Percentiles rank a stretch among this genome's conserved stretches.
phyloP scores from a whole-genome alignment of 2,797 vertebrate genomes.

The Rhynchonycteris naso region DNA sequence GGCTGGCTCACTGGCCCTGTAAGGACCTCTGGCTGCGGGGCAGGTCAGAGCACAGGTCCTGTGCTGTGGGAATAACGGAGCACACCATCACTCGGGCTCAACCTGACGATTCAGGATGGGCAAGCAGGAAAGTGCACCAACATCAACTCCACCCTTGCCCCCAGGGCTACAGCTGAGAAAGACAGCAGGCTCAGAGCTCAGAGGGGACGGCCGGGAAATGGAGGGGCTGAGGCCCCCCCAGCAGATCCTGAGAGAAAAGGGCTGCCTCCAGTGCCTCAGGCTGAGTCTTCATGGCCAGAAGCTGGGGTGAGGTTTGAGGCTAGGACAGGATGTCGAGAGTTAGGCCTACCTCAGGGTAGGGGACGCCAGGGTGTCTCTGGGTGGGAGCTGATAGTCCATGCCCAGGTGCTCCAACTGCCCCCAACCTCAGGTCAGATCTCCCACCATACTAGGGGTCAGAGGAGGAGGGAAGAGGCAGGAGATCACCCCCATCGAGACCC shows the following conservation, averaged over 20 bases:
- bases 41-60: background rate
- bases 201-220: background rate
- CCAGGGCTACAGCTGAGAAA: background rate
- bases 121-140: background rate
- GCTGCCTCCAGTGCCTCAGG: background rate
- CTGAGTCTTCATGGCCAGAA: background rate
- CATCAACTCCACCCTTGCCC: background rate
- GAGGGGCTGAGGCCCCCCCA: background rate
- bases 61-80: background rate
- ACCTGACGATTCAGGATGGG: background rate
- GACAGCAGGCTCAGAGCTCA: background rate
- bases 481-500: background rate
- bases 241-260: background rate
- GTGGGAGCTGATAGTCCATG: background rate
- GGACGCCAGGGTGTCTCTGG: fast-evolving
- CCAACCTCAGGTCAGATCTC: background rate
- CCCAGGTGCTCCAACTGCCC: background rate
- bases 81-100: background rate
- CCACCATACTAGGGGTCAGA: background rate
- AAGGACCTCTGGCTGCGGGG: background rate
- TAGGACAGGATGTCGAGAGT: background rate
- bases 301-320: background rate
- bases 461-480: background rate
- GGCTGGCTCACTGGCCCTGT: background rate
- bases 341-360: background rate